Evolutionary conservation across 2,888 invertebrate species (phyloP), one percentile per base, ranked within the genome.

Genomic region (Girardia tigrina): DNA sequence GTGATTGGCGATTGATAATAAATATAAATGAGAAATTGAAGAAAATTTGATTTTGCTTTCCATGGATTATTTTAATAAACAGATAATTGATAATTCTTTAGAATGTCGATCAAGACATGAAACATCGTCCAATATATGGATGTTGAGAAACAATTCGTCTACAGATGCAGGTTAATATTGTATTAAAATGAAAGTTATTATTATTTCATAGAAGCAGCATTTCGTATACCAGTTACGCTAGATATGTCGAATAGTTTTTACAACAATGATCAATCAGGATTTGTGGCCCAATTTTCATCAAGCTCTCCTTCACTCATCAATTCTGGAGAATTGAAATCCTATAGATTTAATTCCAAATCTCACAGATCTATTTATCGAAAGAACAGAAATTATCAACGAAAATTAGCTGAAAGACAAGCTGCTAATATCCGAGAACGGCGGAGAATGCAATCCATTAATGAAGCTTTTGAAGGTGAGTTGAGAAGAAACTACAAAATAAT

Each of bases 61-160:
- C n/a, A 56, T 56, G 56, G n/a, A 56, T 56, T 56, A 56, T 56
- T 56, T 56, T n/a, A 56, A 56, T 56, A 56, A 56, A n/a, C 56
- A 56, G 23, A 56, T 56, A 4, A 56, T 56, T 4, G 56, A 56
- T 56, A 56, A 56, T n/a, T 56, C 56, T 8, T 56, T 56, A n/a
- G 56, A 56, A 56, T 56, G 56, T n/a, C 56, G 23, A 56, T 56
- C 56, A 56, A 4, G 56, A 56, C 56, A 56, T 56, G 56, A 56
- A 8, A 8, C 8, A 6, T 56, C 56, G 16, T 56, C 56, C 2
- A 56, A n/a, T 56, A 56, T 56, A 2, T 56, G 56, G 56, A 20
- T 56, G 23, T 2, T 56, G n/a, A 56, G 56, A n/a, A 56, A 56
- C 23, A 56, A 56, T 56, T n/a, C 56, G 23, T 56, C 56, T 20